phyloP scores from a whole-genome alignment of 53 echinoderm and acorn worm species.

The Hippasteria phrygiana region DNA sequence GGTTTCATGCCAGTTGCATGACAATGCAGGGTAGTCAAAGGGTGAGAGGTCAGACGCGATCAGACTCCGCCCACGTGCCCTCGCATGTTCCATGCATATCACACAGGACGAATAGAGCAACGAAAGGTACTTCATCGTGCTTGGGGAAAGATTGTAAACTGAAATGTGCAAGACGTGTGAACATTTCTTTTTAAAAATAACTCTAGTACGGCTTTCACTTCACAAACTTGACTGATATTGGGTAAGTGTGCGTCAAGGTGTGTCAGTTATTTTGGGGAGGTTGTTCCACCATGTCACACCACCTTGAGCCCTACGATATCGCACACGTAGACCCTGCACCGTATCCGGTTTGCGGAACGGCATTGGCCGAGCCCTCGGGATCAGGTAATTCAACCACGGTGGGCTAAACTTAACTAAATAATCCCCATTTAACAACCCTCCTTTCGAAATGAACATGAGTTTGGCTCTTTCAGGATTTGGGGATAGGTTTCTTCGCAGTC shows the following conservation, averaged over 20 bases:
- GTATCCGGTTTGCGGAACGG: not conserved
- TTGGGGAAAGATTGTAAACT: no score
- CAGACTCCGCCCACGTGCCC: not conserved
- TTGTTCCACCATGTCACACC: not conserved
- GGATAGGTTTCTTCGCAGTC: no score
- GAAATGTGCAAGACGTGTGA: no score
- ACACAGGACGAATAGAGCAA: no score
- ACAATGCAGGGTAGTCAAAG: not conserved
- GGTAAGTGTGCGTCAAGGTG: no score
- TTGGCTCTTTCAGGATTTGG: no score
- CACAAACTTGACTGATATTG: no score
- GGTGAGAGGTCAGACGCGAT: not conserved
- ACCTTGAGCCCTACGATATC: not conserved
- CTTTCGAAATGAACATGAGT: no score
- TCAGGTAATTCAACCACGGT: not conserved
- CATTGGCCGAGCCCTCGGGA: not conserved
- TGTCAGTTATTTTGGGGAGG: no score
- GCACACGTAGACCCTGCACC: constrained; percentile 3
- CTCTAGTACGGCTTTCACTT: no score
- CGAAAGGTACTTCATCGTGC: no score
- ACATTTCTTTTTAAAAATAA: no score
- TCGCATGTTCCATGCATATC: not conserved
- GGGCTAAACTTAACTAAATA: not conserved
- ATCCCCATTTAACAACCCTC: not conserved
- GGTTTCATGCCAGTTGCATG: not conserved